These are phyloP conservation scores for Drosophila equinoxialis DNA, from an alignment of 1,140 invertebrate species.

Conservation along the genomic window DNA sequence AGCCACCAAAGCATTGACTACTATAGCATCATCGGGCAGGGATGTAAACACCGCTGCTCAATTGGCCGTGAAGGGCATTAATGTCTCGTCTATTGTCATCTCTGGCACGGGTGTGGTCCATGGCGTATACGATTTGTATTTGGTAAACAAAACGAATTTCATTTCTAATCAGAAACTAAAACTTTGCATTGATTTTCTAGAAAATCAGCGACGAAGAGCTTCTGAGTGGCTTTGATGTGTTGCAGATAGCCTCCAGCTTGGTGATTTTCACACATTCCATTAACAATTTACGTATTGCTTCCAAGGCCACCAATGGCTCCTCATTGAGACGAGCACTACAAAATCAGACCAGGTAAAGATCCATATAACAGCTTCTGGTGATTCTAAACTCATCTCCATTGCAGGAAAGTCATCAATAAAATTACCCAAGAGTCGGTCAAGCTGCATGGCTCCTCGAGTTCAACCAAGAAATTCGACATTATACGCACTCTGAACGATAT, in stretches of 20 bases:
- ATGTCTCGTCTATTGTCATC: conserved; percentile 63
- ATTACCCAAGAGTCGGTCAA: conserved; percentile 55
- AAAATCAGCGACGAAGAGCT: conserved; percentile 64
- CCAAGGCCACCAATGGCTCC: conserved; percentile 58
- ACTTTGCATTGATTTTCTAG: neutral
- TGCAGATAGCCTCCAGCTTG: conserved; percentile 67
- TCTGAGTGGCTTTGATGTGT: conserved; percentile 51
- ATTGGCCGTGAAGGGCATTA: conserved; percentile 64
- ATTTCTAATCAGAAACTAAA: neutral
- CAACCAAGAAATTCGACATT: conserved; percentile 59
- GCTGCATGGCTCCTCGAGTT: conserved; percentile 29
- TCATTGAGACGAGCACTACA: conserved; percentile 45
- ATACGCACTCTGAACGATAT: conserved; percentile 74
- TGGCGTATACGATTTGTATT: conserved; percentile 68
- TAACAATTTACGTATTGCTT: conserved; percentile 68
- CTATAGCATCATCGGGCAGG: conserved; percentile 36
- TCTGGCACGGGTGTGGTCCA: conserved; percentile 61
- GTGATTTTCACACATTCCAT: conserved; percentile 72
- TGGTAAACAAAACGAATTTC: conserved; percentile 27
- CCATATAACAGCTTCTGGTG: neutral
- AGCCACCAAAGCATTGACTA: conserved; percentile 52
- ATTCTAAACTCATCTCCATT: neutral
- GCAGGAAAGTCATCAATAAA: conserved; percentile 46
- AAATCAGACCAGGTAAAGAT: conserved; percentile 38
- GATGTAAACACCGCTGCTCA: conserved; percentile 40